A percentile compares a stretch with the other conserved stretches of the same genome.
Evolutionary conservation across 1,140 invertebrate species (phyloP).

Genomic region (Drosophila seguyi): DNA sequence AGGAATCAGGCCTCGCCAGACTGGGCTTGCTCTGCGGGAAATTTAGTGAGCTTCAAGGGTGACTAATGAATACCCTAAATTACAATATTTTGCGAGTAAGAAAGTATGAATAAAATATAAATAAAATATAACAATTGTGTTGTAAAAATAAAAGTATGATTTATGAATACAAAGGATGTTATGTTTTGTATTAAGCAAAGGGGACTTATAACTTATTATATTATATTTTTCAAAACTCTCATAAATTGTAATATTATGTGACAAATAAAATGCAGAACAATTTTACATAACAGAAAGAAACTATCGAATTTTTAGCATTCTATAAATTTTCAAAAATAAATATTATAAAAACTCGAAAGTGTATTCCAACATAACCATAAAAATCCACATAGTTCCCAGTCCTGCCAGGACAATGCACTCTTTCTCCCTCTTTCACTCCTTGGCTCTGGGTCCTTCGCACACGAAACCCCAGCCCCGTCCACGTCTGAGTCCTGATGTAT

Average conservation of each 20-base stretch:
- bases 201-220: background rate
- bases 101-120: too few relatives aligned
- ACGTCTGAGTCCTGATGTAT: constrained; percentile 44
- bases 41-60: background rate
- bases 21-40: background rate
- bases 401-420: constrained; percentile 75
- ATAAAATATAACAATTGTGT: background rate
- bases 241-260: background rate
- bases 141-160: background rate
- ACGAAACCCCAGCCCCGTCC: constrained; percentile 24
- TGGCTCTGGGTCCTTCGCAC: constrained; percentile 17
- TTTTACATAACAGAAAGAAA: background rate
- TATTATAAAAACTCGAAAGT: background rate
- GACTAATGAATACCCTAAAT: constrained; percentile 12
- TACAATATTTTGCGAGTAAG: background rate
- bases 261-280: too few relatives aligned
- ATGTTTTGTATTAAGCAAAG: background rate
- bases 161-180: background rate
- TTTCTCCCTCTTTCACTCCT: constrained; percentile 23
- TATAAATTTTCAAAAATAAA: background rate
- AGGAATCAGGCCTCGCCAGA: constrained; percentile 20
- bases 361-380: background rate
- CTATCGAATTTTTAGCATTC: too few relatives aligned
- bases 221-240: background rate
- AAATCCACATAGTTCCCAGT: background rate